phyloP scores from a whole-genome alignment of 2,113 vertebrate genomes.

The Anas platyrhynchos region DNA sequence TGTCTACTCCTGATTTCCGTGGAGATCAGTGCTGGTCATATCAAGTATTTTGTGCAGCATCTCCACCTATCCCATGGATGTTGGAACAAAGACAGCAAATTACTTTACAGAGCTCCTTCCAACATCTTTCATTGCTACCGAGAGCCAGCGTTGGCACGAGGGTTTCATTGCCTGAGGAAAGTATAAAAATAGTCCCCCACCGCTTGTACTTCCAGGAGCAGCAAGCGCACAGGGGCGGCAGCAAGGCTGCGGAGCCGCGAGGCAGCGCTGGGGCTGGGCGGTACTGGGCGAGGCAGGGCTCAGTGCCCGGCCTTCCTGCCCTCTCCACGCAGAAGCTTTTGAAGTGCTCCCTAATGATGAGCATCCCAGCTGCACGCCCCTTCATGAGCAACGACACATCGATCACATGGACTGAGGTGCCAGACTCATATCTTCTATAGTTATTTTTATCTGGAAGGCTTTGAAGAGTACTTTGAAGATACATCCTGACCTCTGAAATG shows the following conservation, averaged over 20 bases:
- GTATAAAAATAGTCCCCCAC: background rate
- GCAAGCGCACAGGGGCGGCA: background rate
- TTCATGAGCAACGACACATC: background rate
- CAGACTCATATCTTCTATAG: background rate
- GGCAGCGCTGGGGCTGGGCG: too few relatives aligned
- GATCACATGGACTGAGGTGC: background rate
- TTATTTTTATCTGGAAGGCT: slow-evolving; percentile 39
- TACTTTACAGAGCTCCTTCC: background rate
- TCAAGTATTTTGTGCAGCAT: background rate
- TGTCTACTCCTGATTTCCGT: background rate
- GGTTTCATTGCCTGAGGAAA: background rate
- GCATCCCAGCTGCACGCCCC: background rate
- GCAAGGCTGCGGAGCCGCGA: too few relatives aligned
- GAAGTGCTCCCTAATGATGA: background rate
- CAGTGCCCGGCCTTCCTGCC: rapidly evolving
- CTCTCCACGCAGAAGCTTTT: background rate
- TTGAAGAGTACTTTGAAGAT: slow-evolving; percentile 52
- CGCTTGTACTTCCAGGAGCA: background rate
- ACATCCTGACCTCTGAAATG: slow-evolving; percentile 9
- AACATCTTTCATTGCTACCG: background rate
- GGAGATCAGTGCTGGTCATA: background rate
- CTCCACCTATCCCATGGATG: background rate
- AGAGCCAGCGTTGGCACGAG: background rate
- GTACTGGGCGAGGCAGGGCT: background rate
- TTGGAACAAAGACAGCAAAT: background rate